Base-by-base conservation (phyloP, 2,888 invertebrate genomes). In the Noctua janthe region DNA sequence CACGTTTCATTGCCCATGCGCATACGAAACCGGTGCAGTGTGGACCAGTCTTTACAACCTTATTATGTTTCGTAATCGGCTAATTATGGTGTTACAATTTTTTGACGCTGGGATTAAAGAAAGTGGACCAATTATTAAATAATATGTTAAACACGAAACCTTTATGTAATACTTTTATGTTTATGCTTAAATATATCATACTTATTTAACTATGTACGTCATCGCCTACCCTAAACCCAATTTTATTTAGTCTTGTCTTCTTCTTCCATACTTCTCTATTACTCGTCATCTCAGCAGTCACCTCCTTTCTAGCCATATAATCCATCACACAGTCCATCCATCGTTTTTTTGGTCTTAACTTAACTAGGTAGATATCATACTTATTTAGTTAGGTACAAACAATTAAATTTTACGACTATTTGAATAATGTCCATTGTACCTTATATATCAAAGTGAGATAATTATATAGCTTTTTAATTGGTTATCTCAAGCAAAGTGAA, bases 31-130 rank as follows among this genome's bases (percentile, higher is more conserved):
- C 62, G 20, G 17, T 64, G 49, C 73, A 62, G 35, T 70, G 56
- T 59, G 54, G 20, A 83, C 74, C 72, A 47, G 64, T 77, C 75
- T 64, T 81, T 49, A 81, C 43, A 29, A 35, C n/a, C n/a, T 76
- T 64, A 56, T 39, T 83, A 39, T 59, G 56, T 86, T 74, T 74
- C 67, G 56, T 64, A 73, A 83, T 49, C n/a, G 2, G 11, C 15
- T 35, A 62, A 76, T 47, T 67, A 79, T 78, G 66, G 59, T 78
- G 59, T 64, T 78, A 75, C 20, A 56, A 64, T 74, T 71, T 29
- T 54, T 39, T 15, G 49, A 20, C 3, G 51, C 39, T 51, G 13
- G 6, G 20, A 56, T 70, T 70, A 71, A 76, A 51, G 43, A 75
- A 84, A 81, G 15, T 69, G 17, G 6, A 49, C 23, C 20, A 70